Percentiles rank a stretch among this genome's conserved stretches.
These are phyloP conservation scores for Campylomormyrus tamandua DNA, from an alignment of 2,113 vertebrate species.

Conservation along the genomic window DNA sequence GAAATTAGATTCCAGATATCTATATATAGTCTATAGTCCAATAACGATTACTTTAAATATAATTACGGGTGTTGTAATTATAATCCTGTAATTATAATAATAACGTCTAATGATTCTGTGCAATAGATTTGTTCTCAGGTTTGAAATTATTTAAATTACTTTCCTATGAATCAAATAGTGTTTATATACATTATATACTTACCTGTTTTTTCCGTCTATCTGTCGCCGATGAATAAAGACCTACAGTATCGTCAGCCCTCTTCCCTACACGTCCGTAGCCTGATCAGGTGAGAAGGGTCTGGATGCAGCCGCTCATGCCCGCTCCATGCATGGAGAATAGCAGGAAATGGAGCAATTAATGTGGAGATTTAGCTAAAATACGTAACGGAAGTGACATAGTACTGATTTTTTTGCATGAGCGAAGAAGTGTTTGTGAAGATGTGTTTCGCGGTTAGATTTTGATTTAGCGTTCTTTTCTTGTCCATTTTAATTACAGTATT, in stretches of 20 bases:
- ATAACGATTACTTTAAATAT: background rate
- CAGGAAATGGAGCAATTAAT: too few species aligned
- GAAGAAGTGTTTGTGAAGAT: too few species aligned
- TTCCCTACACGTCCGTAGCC: background rate
- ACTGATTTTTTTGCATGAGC: too few species aligned
- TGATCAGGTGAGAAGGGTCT: background rate
- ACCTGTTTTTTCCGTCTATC: background rate
- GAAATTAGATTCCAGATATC: background rate
- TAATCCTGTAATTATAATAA: background rate
- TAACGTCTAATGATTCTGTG: background rate
- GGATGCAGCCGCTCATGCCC: too few species aligned
- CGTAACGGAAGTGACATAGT: too few species aligned
- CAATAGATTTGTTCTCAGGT: background rate
- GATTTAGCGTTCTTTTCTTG: too few species aligned
- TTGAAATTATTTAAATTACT: background rate
- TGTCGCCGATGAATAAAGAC: background rate
- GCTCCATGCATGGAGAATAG: too few species aligned
- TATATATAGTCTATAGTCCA: background rate
- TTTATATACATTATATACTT: background rate
- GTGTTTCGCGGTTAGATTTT: background rate
- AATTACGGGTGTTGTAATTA: background rate
- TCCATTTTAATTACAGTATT: too few species aligned
- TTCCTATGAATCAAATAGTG: background rate
- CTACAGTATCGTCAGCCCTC: background rate
- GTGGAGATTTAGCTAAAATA: too few species aligned